Evolutionary conservation across 2,888 invertebrate species (phyloP), one percentile per base, ranked within the genome.

Genomic region (Pandemis corylana): DNA sequence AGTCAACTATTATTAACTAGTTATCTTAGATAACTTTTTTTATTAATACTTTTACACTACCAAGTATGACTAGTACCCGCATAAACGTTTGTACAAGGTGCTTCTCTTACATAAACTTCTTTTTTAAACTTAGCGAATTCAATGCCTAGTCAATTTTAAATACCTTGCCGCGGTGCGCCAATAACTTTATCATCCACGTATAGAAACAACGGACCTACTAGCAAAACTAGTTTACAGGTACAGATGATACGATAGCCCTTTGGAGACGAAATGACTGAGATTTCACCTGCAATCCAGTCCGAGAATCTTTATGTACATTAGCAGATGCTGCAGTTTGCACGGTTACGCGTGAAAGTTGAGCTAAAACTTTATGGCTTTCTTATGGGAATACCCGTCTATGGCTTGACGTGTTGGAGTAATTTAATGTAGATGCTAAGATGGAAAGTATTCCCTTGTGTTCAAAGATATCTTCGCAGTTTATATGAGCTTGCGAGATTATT

Each of bases 211-310:
- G 13, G 7, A 65, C 49, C 13, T 49, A 36, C 3, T 9, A 3
- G 15, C 10, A 67, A 74, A 69, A 36, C 68, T 20, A 68, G 69
- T 65, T 74, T 13, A 46, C 56, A 46, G 44, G 44, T 46, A 36
- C 61, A 28, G 74, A 74, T 74, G 28, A 28, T 42, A 20, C 42
- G 69, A 74, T 74, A 74, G 74, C 74, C 74, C 69, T 69, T 44
- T 61, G 65, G 51, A 65, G 71, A 59, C 56, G 4, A 46, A 64
- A 71, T 65, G 51, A 10, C 61, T 61, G 13, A 67, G 71, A 71
- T 75, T 75, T 75, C 75, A 62, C 75, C 56, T 5, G 63, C 67
- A 71, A 71, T 63, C 75, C 74, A 70, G 74, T 70, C 42, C 59
- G 62, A 63, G 75, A 62, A 75, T 75, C 75, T 71, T 70, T 71